Conservation (phyloP, 2,888 invertebrate genomes). For the Oscheius onirici region DNA sequence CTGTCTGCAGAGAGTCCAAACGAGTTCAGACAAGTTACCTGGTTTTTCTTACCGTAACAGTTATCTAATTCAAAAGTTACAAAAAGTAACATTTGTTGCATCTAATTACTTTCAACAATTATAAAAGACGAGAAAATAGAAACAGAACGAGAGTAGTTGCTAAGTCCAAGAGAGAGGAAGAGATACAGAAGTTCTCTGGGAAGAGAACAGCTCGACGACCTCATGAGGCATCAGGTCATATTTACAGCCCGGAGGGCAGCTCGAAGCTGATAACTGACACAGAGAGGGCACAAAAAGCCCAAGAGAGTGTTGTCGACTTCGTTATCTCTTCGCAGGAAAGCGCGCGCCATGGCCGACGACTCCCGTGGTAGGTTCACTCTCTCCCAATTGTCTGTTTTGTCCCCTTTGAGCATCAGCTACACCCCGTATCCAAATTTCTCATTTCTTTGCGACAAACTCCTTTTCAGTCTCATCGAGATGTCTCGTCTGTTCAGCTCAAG, state of each 20-base stretch:
- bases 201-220: neutral
- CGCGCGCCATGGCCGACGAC: slow-evolving; percentile 22
- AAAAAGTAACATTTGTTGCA: too few relatives aligned
- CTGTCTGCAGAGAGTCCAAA: too few relatives aligned
- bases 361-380: slow-evolving; percentile 8
- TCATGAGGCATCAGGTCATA: neutral
- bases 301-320: neutral
- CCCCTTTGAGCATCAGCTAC: neutral
- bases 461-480: slow-evolving; percentile 34
- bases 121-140: too few relatives aligned
- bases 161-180: neutral
- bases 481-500: slow-evolving; percentile 60
- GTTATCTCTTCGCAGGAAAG: slow-evolving; percentile 9
- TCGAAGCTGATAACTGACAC: neutral
- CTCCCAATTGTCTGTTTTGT: neutral
- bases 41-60: too few relatives aligned
- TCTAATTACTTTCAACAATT: too few relatives aligned
- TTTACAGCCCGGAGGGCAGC: neutral
- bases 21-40: too few relatives aligned
- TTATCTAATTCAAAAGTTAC: too few relatives aligned
- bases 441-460: too few relatives aligned
- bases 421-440: neutral
- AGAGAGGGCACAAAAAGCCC: neutral
- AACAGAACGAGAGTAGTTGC: neutral
- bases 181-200: neutral